phyloP scores from a whole-genome alignment of 2,888 invertebrate genomes.

The Diaprepes abbreviatus region DNA sequence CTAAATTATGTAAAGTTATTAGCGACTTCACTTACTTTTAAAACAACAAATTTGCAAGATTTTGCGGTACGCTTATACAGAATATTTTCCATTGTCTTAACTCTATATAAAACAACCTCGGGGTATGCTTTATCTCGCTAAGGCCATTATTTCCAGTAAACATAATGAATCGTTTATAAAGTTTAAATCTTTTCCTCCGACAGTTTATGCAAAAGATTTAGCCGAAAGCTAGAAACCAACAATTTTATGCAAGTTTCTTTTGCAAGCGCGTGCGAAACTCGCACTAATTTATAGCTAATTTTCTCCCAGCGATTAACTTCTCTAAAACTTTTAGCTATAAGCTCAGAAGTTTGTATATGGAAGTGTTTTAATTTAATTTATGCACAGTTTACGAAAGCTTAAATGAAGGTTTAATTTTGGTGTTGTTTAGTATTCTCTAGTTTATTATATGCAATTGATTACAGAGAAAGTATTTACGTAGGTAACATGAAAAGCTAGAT shows the following conservation, averaged over 20 bases:
- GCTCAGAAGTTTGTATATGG: constrained; percentile 35
- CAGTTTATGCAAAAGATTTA: constrained; percentile 26
- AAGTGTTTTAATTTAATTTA: constrained; percentile 45
- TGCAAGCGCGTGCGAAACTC: constrained; percentile 26
- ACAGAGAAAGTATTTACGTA: no score
- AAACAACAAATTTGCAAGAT: background rate
- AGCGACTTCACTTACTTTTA: no score
- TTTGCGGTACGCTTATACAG: background rate
- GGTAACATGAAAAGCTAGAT: no score
- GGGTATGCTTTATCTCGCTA: constrained; percentile 4
- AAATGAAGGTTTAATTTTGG: constrained; percentile 23
- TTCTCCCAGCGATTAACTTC: constrained; percentile 54
- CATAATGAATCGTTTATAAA: constrained; percentile 21
- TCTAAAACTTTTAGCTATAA: constrained; percentile 45
- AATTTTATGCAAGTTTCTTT: constrained; percentile 22
- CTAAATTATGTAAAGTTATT: no score
- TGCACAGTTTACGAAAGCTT: constrained; percentile 40
- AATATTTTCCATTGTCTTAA: constrained; percentile 13
- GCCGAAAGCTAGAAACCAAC: constrained; percentile 19
- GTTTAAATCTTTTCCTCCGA: constrained; percentile 21
- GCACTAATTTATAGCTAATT: constrained; percentile 55
- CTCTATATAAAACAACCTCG: constrained; percentile 6
- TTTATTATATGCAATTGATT: no score
- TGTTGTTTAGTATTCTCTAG: constrained; percentile 16
- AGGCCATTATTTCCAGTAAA: constrained; percentile 17